Conservation (phyloP, 2,113 vertebrate species). For the Pleuronectes platessa region DNA sequence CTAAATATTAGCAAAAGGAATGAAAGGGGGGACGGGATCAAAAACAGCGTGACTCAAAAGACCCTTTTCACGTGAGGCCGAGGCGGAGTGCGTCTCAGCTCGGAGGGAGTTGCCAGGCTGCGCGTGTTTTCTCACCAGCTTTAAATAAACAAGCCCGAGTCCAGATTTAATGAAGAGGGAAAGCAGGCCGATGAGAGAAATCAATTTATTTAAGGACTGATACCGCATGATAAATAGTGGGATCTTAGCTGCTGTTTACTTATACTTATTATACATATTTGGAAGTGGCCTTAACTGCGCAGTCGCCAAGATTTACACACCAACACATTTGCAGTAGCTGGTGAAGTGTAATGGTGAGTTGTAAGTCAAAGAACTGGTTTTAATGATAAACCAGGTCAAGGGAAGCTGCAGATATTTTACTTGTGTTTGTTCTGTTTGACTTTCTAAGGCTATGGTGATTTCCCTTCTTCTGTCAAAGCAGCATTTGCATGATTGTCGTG, state of each 20-base stretch:
- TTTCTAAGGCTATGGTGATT: background rate
- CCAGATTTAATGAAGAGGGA: slow-evolving; percentile 60
- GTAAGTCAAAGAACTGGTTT: slow-evolving; percentile 6
- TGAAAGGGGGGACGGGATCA: slow-evolving; percentile 38
- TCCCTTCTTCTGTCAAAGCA: background rate
- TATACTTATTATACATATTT: slow-evolving; percentile 5
- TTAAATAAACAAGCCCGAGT: slow-evolving; percentile 55
- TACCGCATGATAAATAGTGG: slow-evolving; percentile 45
- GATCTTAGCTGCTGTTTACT: slow-evolving; percentile 7
- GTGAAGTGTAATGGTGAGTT: slow-evolving; percentile 7
- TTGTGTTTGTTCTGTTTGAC: no score
- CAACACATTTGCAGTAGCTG: slow-evolving; percentile 7
- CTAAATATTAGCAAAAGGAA: slow-evolving; percentile 48
- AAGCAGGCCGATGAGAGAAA: slow-evolving; percentile 53
- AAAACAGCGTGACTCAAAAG: slow-evolving; percentile 43
- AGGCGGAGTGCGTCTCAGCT: slow-evolving; percentile 16
- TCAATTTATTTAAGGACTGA: slow-evolving; percentile 44
- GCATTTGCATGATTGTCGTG: slow-evolving; percentile 42
- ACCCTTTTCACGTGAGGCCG: slow-evolving; percentile 38
- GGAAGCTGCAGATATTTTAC: background rate
- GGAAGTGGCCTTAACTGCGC: background rate
- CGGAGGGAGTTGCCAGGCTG: slow-evolving; percentile 4
- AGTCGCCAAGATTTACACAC: slow-evolving; percentile 2
- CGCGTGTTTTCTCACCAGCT: slow-evolving; percentile 50
- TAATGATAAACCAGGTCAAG: background rate